phyloP scores from a whole-genome alignment of 2,888 invertebrate species.

The Philonicus albiceps region DNA sequence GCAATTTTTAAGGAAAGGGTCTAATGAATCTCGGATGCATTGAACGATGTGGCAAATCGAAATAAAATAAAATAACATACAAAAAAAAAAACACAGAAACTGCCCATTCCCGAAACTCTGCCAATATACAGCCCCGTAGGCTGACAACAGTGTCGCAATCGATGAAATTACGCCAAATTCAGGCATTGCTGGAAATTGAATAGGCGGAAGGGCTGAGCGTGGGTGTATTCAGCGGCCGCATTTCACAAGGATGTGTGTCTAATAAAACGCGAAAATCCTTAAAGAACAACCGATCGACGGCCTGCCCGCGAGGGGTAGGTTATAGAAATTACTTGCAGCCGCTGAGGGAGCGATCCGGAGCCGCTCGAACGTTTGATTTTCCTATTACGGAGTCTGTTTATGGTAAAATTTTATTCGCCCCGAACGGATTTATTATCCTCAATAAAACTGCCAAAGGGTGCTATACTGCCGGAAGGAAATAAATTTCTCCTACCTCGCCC shows the following conservation, averaged over 20 bases:
- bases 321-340: constrained; percentile 12
- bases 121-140: not conserved
- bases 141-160: not conserved
- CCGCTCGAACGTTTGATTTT: constrained; percentile 28
- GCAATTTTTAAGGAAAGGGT: not conserved
- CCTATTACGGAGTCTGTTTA: constrained; percentile 37
- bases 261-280: constrained; percentile 4
- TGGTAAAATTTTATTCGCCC: constrained; percentile 34
- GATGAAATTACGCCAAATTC: not conserved
- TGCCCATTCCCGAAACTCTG: not conserved
- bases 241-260: not conserved
- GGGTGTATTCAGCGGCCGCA: not conserved
- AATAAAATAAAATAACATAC: not conserved
- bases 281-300: not conserved
- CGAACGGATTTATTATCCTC: constrained; percentile 35
- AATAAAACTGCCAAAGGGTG: constrained; percentile 38
- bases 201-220: not conserved
- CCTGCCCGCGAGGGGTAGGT: not conserved
- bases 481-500: constrained; percentile 11
- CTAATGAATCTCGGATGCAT: not conserved
- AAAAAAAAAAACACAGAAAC: not conserved
- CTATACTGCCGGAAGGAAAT: constrained; percentile 20
- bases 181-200: not conserved
- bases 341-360: not conserved
- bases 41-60: not conserved